A percentile compares a stretch with the other conserved stretches of the same genome.
Conservation (phyloP, 2,113 vertebrate species). For the Ranitomeya variabilis region DNA sequence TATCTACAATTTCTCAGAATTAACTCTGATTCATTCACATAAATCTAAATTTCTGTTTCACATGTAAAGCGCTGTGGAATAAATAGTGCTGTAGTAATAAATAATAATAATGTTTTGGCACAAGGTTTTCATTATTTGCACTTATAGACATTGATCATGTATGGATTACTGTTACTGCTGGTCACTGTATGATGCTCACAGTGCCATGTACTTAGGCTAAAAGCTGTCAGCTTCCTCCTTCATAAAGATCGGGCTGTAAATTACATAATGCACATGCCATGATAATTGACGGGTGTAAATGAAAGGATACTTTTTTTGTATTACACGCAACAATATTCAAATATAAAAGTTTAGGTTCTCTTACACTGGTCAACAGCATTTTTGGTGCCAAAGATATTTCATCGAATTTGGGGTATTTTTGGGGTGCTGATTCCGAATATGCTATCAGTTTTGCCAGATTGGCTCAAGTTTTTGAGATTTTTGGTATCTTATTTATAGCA, state of each 20-base stretch:
- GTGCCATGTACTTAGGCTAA: background rate
- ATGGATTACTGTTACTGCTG: background rate
- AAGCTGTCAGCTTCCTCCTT: background rate
- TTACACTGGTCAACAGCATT: too few species aligned
- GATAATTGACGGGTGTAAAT: background rate
- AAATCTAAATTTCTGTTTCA: background rate
- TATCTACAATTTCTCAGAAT: background rate
- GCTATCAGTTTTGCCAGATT: too few species aligned
- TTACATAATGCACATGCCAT: background rate
- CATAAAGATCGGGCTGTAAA: background rate
- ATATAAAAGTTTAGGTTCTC: too few species aligned
- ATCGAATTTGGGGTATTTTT: too few species aligned
- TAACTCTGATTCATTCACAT: too few species aligned
- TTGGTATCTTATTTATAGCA: too few species aligned
- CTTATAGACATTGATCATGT: background rate
- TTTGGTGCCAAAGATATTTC: too few species aligned
- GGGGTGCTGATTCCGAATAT: too few species aligned
- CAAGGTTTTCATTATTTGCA: background rate
- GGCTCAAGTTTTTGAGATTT: too few species aligned
- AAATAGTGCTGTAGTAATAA: too few species aligned
- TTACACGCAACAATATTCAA: too few species aligned
- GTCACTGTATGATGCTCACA: background rate
- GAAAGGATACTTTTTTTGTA: background rate
- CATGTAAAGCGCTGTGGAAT: too few species aligned
- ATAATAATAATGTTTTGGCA: background rate